Evolutionary conservation across 1,140 invertebrate species (phyloP).

Genomic region (Drosophila watanabei): DNA sequence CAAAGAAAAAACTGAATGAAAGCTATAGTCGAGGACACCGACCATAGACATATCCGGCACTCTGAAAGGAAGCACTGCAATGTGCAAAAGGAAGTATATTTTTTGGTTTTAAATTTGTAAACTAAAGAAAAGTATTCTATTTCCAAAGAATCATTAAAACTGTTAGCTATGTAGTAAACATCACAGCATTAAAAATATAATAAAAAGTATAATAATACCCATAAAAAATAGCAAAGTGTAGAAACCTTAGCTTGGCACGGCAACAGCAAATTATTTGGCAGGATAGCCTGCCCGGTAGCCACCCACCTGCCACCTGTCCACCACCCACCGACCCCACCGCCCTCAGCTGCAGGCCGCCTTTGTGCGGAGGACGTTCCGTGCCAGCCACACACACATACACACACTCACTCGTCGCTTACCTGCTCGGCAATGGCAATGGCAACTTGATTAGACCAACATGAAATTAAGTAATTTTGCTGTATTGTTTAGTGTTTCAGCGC

Average conservation of each 20-base stretch:
- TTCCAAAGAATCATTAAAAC: too few relatives aligned
- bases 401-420: slow-evolving; percentile 39
- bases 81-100: background rate
- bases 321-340: background rate
- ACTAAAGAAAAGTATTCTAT: background rate
- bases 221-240: slow-evolving; percentile 4
- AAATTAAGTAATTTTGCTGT: slow-evolving; percentile 78
- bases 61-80: background rate
- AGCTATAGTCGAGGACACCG: background rate
- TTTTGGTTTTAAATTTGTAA: background rate
- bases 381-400: slow-evolving; percentile 41
- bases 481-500: slow-evolving; percentile 73
- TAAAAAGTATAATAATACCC: background rate
- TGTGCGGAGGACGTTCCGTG: slow-evolving; percentile 67
- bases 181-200: background rate
- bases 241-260: slow-evolving; percentile 50
- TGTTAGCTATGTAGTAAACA: background rate
- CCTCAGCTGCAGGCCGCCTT: slow-evolving; percentile 48
- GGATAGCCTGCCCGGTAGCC: slow-evolving; percentile 20
- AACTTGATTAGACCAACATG: slow-evolving; percentile 84
- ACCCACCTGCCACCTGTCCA: background rate
- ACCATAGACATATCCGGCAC: background rate
- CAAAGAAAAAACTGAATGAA: background rate
- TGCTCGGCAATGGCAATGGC: slow-evolving; percentile 73
- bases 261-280: slow-evolving; percentile 52